phyloP scores from a whole-genome alignment of 2,888 invertebrate species.

The Temnothorax unifasciatus region DNA sequence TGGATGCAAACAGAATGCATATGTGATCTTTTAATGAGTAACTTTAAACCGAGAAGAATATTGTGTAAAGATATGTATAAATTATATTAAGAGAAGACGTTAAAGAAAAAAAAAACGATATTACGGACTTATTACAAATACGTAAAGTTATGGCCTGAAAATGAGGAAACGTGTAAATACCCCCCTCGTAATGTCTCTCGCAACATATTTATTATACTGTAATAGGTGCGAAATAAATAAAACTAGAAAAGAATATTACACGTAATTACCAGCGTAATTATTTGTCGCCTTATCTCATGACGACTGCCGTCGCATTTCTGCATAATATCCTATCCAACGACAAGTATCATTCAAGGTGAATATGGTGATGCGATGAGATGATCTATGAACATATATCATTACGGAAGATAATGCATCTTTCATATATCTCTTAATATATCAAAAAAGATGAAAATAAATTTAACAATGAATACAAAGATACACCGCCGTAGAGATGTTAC shows the following conservation, averaged over 20 bases:
- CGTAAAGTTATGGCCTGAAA: constrained; percentile 83
- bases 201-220: constrained; percentile 85
- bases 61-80: constrained; percentile 83
- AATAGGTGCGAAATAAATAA: constrained; percentile 84
- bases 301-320: background rate
- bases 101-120: constrained; percentile 68
- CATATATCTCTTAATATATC: background rate
- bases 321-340: background rate
- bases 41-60: constrained; percentile 74
- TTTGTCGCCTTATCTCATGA: background rate
- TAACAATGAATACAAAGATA: constrained; percentile 14
- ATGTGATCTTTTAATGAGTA: constrained; percentile 80
- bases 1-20: constrained; percentile 78
- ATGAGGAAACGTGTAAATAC: constrained; percentile 83
- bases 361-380: background rate
- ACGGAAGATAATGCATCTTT: background rate
- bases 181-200: constrained; percentile 81
- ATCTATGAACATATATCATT: background rate
- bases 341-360: background rate
- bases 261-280: constrained; percentile 6
- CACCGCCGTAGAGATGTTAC: background rate
- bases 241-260: constrained; percentile 59
- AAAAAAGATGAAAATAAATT: background rate
- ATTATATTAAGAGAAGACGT: constrained; percentile 72
- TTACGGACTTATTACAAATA: constrained; percentile 79